Evolutionary conservation across 2,113 vertebrate species (phyloP).

Genomic region (Trogon surrucura): DNA sequence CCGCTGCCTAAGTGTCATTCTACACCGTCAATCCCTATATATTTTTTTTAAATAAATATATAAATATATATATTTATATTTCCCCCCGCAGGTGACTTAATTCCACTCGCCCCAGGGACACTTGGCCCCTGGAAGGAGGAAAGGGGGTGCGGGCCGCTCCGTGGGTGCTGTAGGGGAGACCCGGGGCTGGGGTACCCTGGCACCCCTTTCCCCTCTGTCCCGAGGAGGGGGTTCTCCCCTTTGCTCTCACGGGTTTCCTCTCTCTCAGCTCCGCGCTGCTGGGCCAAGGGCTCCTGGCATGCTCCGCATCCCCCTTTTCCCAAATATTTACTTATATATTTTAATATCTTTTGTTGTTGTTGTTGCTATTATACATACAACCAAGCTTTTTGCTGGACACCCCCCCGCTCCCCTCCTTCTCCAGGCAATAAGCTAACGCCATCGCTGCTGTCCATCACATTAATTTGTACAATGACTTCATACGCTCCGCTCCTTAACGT

Average conservation of each 20-base stretch:
- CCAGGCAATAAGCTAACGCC: constrained; percentile 16
- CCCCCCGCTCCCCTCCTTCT: neutral
- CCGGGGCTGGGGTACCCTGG: neutral
- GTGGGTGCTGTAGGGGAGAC: neutral
- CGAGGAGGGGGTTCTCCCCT: neutral
- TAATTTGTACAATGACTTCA: constrained; percentile 74
- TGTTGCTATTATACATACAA: neutral
- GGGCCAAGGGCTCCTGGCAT: neutral
- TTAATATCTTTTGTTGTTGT: constrained; percentile 21
- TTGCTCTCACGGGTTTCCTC: neutral
- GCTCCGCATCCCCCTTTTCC: neutral
- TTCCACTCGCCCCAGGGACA: neutral
- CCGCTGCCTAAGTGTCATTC: neutral
- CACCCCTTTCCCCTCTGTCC: neutral
- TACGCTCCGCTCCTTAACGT: constrained; percentile 49
- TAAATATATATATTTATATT: neutral
- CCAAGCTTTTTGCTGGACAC: neutral
- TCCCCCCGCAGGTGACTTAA: neutral
- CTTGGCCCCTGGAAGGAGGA: neutral
- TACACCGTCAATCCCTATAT: fast-evolving
- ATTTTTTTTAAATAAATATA: neutral
- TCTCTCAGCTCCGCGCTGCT: neutral
- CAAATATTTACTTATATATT: constrained; percentile 34
- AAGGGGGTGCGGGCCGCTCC: neutral
- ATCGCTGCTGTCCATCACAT: constrained; percentile 51